These are phyloP conservation scores for Maccullochella peelii DNA, from an alignment of 2,113 vertebrate genomes.

Conservation along the genomic window DNA sequence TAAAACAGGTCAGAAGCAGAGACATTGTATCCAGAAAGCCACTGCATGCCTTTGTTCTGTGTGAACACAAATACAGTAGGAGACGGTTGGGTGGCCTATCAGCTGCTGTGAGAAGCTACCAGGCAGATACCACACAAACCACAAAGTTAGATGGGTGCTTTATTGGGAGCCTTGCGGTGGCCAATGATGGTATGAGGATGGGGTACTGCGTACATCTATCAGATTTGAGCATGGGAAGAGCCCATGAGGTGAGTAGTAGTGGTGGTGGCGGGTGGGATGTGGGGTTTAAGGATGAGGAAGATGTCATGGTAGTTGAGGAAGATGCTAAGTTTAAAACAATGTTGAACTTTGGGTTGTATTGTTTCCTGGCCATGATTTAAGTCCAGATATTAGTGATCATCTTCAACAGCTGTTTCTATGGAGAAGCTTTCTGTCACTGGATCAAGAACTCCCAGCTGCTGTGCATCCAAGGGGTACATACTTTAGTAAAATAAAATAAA, in stretches of 20 bases:
- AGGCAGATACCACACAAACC: slow-evolving; percentile 53
- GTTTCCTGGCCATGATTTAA: slow-evolving; percentile 4
- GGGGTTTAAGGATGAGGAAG: neutral
- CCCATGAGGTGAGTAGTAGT: neutral
- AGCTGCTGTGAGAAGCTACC: slow-evolving; percentile 40
- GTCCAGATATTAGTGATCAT: neutral
- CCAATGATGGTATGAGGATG: neutral
- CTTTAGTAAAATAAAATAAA: neutral
- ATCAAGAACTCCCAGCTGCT: neutral
- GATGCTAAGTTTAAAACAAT: neutral
- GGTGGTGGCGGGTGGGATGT: neutral
- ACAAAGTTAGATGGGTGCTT: slow-evolving; percentile 36
- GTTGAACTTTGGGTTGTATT: neutral
- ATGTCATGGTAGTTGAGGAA: neutral
- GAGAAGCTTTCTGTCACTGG: neutral
- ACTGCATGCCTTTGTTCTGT: slow-evolving; percentile 17
- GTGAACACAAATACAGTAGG: neutral
- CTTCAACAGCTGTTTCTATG: neutral
- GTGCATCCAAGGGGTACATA: neutral
- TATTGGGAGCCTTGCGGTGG: slow-evolving; percentile 26
- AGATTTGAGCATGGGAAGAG: neutral
- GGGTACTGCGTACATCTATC: slow-evolving; percentile 6
- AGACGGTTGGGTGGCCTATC: slow-evolving; percentile 39
- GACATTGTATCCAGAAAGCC: slow-evolving; percentile 1
- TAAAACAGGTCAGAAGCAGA: neutral